Conservation (phyloP, 92 coral and sea anemone genomes). For the Porites rus region DNA sequence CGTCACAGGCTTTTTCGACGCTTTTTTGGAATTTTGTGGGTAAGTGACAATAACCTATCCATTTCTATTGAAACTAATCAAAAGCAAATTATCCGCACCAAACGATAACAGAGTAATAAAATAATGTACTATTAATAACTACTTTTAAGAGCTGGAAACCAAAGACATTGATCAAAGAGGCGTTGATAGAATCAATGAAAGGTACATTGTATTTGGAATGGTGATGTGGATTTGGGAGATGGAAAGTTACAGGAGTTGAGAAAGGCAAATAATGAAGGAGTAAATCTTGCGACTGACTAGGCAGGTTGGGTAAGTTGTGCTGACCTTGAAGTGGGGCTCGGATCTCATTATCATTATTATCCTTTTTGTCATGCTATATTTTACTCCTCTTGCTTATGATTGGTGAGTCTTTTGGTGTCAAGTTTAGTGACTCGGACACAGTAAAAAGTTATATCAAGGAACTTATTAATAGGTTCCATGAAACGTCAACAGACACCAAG, state of each 20-base stretch:
- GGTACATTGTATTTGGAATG: conserved; percentile 29
- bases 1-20: no score
- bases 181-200: conserved; percentile 35
- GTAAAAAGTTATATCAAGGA: not conserved
- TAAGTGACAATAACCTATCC: no score
- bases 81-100: no score
- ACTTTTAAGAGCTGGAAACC: conserved; percentile 3
- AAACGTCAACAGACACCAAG: not conserved
- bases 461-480: not conserved
- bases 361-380: not conserved
- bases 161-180: conserved; percentile 35
- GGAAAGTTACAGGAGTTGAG: conserved; percentile 30
- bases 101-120: no score
- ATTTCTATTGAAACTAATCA: no score
- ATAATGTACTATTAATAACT: no score
- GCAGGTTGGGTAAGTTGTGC: no score
- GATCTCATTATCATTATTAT: not conserved
- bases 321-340: no score
- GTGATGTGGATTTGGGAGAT: conserved; percentile 34
- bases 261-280: conserved; percentile 40
- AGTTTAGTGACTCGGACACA: not conserved
- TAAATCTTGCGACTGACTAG: conserved; percentile 14
- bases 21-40: no score
- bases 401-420: not conserved
- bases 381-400: not conserved